Conservation (phyloP, 92 coral and sea anemone genomes). For the Paramuricea clavata region DNA sequence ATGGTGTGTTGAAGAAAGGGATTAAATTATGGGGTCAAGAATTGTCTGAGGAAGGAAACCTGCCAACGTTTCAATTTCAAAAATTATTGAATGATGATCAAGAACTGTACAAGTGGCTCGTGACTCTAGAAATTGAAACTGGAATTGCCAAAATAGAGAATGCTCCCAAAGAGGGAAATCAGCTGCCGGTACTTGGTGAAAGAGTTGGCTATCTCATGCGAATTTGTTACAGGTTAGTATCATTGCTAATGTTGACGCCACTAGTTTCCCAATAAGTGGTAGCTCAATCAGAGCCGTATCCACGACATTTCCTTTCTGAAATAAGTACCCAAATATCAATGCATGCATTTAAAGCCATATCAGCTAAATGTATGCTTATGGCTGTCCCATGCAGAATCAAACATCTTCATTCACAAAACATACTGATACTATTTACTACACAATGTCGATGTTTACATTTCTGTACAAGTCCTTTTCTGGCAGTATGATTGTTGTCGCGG, state of each 20-base stretch:
- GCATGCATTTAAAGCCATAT: no score
- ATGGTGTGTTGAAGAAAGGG: constrained; percentile 16
- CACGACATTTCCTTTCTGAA: no score
- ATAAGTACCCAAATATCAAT: no score
- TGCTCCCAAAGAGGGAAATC: not conserved
- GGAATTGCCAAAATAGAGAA: constrained; percentile 5
- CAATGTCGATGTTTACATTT: no score
- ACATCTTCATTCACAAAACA: no score
- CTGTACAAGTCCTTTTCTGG: no score
- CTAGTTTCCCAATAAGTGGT: no score
- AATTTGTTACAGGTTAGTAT: constrained; percentile 12
- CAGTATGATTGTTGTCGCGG: not conserved
- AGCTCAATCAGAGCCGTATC: no score
- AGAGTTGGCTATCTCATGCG: not conserved
- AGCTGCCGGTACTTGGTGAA: not conserved
- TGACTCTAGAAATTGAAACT: not conserved
- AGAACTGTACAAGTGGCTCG: constrained; percentile 24
- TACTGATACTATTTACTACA: no score
- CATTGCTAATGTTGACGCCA: no score
- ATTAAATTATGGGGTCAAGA: not conserved
- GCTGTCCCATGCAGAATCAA: no score
- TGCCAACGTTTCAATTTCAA: constrained; percentile 3
- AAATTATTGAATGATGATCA: not conserved
- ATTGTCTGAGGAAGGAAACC: constrained; percentile 2
- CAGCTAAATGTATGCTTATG: no score